Evolutionary conservation across 2,797 vertebrate species (phyloP).

Genomic region (Erithacus rubecula): DNA sequence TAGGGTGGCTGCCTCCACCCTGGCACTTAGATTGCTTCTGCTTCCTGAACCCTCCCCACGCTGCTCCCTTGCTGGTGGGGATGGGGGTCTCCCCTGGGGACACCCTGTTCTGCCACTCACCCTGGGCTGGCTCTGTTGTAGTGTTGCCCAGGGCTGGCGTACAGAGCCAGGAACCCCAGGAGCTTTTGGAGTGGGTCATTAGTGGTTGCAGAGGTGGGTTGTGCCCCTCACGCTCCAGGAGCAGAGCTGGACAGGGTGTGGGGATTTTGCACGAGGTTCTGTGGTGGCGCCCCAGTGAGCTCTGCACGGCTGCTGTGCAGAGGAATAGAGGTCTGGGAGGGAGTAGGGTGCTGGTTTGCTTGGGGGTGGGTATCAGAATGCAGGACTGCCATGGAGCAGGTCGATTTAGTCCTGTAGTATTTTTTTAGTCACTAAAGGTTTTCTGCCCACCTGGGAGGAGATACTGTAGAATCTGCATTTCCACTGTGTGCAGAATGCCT

Average conservation of each 20-base stretch:
- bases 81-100: not conserved
- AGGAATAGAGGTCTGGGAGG: rapidly evolving
- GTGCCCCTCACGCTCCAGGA: rapidly evolving
- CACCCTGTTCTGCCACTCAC: rapidly evolving
- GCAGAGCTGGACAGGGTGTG: not conserved
- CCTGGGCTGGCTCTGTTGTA: not conserved
- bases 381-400: rapidly evolving
- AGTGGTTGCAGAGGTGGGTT: constrained; percentile 35
- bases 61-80: not conserved
- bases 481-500: rapidly evolving
- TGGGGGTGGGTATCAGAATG: not conserved
- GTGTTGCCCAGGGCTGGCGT: not conserved
- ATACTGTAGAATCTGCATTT: not conserved
- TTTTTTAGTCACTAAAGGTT: not conserved
- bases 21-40: not conserved
- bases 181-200: not conserved
- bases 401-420: not conserved
- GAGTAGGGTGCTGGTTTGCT: not conserved
- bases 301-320: rapidly evolving
- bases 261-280: rapidly evolving
- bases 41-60: not conserved
- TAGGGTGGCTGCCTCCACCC: not conserved
- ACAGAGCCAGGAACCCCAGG: not conserved
- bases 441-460: not conserved
- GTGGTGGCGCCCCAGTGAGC: rapidly evolving